Evolutionary conservation across 2,113 vertebrate genomes (phyloP), one percentile per base, ranked within the genome.

Genomic region (Rhabdornis inornatus): DNA sequence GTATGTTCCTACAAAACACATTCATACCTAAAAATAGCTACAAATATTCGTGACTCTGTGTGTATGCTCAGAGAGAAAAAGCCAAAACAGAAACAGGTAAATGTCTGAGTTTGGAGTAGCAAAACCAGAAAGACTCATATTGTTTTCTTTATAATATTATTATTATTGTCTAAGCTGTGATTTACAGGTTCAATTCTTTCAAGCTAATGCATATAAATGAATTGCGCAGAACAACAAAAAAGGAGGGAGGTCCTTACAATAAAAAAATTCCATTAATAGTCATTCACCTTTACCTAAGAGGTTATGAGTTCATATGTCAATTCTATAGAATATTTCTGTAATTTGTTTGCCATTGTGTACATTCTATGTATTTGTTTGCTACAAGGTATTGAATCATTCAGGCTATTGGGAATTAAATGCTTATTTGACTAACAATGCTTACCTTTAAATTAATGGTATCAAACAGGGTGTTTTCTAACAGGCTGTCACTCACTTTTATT

Each of bases 241-340:
- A 60, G 17, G 45, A 83, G 31, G 37, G 76, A 81, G 30, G 45
- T 94, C 50, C 60, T 85, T 47, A 40, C 30, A 83, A 90, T 71
- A 92, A 95, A 90, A 74, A 94, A 96, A 95, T 69, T 94, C 87
- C 59, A 94, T 93, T 97, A 95, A 96, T 50, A 95, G 88, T 83
- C 60, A 90, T 75, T 95, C 90, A 96, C 94, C 96, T 97, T 96
- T 96, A 96, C 87, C 95, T 96, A 93, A 95, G 94, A 97, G 93
- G 83, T 94, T 92, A 90, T 76, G 77, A 83, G 84, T 90, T 97
- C 92, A 82, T 88, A 94, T 83, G 87, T 83, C 96, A 97, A 33
- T 69, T 83, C 74, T 44, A 25, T 27, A 49, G 77, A 95, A 85
- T 90, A 90, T 72, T 90, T 81, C 87, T 47, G n/a, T 82, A 90